phyloP scores from a whole-genome alignment of 2,797 vertebrate genomes.

The Selene dorsalis region DNA sequence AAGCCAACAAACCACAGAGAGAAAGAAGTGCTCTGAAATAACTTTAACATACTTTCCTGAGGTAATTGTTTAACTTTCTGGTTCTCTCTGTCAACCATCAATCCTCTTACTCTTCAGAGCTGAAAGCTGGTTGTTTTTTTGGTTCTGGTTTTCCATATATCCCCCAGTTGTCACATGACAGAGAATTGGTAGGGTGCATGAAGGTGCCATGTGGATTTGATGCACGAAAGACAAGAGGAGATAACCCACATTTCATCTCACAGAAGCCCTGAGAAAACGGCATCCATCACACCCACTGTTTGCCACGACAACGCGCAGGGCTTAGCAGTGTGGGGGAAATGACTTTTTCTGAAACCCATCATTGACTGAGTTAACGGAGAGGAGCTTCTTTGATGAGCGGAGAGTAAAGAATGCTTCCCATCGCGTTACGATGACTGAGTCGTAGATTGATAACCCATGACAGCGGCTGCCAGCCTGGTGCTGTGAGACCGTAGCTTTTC shows the following conservation, averaged over 20 bases:
- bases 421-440: slow-evolving; percentile 58
- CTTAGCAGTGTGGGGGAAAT: slow-evolving; percentile 75
- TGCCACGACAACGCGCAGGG: slow-evolving; percentile 43
- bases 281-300: slow-evolving; percentile 71
- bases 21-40: slow-evolving; percentile 7
- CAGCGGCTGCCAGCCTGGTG: slow-evolving; percentile 50
- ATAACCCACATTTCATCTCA: slow-evolving; percentile 24
- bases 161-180: not conserved
- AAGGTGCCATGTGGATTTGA: slow-evolving; percentile 10
- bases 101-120: not conserved
- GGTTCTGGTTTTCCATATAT: not conserved
- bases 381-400: slow-evolving; percentile 73
- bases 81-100: not conserved
- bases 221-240: slow-evolving; percentile 40
- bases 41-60: slow-evolving; percentile 23
- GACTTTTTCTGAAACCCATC: slow-evolving; percentile 77
- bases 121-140: not conserved
- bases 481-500: slow-evolving; percentile 57
- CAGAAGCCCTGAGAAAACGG: slow-evolving; percentile 33
- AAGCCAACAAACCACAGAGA: slow-evolving; percentile 24
- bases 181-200: not conserved
- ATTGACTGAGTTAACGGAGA: slow-evolving; percentile 81
- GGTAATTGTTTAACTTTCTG: slow-evolving; percentile 18
- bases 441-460: slow-evolving; percentile 78
- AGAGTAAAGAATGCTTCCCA: slow-evolving; percentile 74